Conservation (phyloP, 2,797 vertebrate species). For the Eulemur albifrons region DNA sequence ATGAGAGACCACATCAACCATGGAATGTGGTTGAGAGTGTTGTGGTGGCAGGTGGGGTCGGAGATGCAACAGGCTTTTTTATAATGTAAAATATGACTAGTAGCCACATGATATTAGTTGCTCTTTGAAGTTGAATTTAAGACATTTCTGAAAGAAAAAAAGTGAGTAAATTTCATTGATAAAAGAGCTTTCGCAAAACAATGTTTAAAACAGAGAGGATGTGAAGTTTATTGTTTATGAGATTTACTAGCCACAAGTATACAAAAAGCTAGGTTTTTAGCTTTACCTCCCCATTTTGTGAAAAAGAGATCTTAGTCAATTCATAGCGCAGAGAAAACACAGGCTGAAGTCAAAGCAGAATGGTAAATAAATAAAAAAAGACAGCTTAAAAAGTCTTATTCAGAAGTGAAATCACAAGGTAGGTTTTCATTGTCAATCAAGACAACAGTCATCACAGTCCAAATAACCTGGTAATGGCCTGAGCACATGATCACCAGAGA, state of each 20-base stretch:
- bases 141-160: slow-evolving; percentile 2
- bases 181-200: neutral
- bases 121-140: neutral
- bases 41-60: neutral
- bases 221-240: neutral
- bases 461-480: slow-evolving; percentile 36
- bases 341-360: neutral
- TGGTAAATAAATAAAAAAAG: slow-evolving; percentile 39
- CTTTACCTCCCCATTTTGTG: neutral
- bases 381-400: slow-evolving; percentile 23
- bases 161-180: neutral
- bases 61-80: neutral
- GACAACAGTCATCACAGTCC: slow-evolving; percentile 16
- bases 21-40: neutral
- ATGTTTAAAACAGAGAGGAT: neutral
- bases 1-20: neutral
- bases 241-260: neutral
- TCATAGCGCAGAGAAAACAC: neutral
- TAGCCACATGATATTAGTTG: neutral
- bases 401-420: slow-evolving; percentile 54
- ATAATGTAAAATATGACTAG: neutral
- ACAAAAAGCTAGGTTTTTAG: neutral
- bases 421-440: slow-evolving; percentile 40
- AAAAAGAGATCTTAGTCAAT: neutral
- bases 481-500: slow-evolving; percentile 54